Evolutionary conservation across 2,113 vertebrate species (phyloP), one percentile per base, ranked within the genome.

Genomic region (Pandion haliaetus): DNA sequence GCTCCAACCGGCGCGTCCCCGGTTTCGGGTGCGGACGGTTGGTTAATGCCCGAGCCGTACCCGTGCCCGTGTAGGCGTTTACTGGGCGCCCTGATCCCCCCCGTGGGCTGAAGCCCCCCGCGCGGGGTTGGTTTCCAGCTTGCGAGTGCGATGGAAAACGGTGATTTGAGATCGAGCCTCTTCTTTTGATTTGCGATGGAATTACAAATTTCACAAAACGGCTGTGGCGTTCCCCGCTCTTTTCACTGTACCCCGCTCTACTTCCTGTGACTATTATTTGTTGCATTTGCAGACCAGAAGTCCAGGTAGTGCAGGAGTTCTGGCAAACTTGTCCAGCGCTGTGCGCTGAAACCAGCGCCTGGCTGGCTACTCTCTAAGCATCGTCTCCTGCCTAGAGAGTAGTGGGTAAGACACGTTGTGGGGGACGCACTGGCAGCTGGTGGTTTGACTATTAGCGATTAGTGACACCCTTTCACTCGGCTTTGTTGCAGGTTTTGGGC

Each of bases 241-340:
- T 82, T 55, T 50, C 25, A 0, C 32, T 8, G 50, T 10, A 0
- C 9, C 14, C 12, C 7, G 7, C 14, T 20, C 1, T 6, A 2
- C 74, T 88, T 59, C 28, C 72, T 29, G 29, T 7, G 2, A 4
- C 26, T 66, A 3, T 3, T 26, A 26, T 23, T 8, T 10, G 25
- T 23, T 28, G 50, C 14, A 8, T 63, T 62, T 11, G 32, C 54
- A 26, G 80, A 26, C 14, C n/a, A 3, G n/a, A 20, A 82, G 44
- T 12, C 2, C 67, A 4, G 77, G 59, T 23, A 9, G 59, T 5
- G 49, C 36, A 7, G 78, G 57, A 40, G n/a, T 13, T 59, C 7
- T 10, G 47, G 38, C 8, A 6, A 5, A 17, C 44, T 40, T 47
- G 44, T 38, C 18, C 45, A 6, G 54, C 44, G 54, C 62, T 25